Evolutionary conservation across 2,888 invertebrate genomes (phyloP), one percentile per base, ranked within the genome.

Genomic region (Auanema sp.): DNA sequence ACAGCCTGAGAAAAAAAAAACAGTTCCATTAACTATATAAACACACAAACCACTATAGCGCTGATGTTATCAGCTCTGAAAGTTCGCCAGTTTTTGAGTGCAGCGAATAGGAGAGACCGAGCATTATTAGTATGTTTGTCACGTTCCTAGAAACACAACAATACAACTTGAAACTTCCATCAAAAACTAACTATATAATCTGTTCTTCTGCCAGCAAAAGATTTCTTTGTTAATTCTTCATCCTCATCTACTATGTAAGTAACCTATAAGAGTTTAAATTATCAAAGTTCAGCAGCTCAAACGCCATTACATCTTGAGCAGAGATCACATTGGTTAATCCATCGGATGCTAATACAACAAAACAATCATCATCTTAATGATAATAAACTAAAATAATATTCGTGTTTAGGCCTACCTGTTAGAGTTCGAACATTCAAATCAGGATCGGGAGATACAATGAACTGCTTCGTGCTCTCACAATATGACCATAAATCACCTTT

Each of bases 401-500:
- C n/a, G 16, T 16, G 11, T 12, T 8, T 24, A 10, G 10, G 44
- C 21, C 8, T 16, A 58, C 58, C 51, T 10, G 63, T 56, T 12
- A 66, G 18, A 44, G 55, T 54, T 18, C 54, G 44, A 1, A 94
- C 93, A 65, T 89, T 89, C 12, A 95, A 92, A 87, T 98, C 97
- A 0, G 97, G 97, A 85, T 93, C 93, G 0, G 97, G 97, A 40
- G 94, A 94, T n/a, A 98, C 96, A 18, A 95, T 91, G 86, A 93
- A 98, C 84, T 91, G 90, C 84, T 93, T 90, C 76, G 90, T 89
- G 64, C 90, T 89, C 1, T 91, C 91, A 86, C 96, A 95, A 85
- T 93, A 96, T 80, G 95, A 95, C 97, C 97, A 98, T 16, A 98
- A 87, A 85, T 97, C 97, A 54, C 96, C 89, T 89, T 76, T 24